Evolutionary conservation across 1,140 invertebrate species (phyloP), one percentile per base, ranked within the genome.

Genomic region (Vanessa tameamea): DNA sequence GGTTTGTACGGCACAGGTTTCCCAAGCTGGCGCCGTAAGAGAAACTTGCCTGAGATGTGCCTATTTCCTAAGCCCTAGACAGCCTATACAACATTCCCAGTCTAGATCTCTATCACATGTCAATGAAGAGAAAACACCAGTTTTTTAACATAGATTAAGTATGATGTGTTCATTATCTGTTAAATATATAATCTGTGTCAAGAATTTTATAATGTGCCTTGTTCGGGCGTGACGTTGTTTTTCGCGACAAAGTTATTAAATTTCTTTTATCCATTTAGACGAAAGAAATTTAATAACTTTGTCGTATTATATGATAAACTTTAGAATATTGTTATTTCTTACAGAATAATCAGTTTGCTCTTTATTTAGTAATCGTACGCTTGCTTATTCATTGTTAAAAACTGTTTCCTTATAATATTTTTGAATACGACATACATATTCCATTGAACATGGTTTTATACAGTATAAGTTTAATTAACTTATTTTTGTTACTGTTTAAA

Each of bases 11-110:
- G 55, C 50, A 53, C 69, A 12, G 26, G 70, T 64, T 61, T 72
- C 47, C 51, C 51, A 72, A 72, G 55, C 55, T 53, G 80, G 80
- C 78, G 80, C 80, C 80, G 64, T 37, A 68, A 69, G 76, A 79
- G 80, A 82, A 82, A 82, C 78, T 82, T 61, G 69, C 69, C 53
- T 65, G 47, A 51, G 53, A 68, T 72, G 72, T 43, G 72, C 76
- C 37, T 65, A 59, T 68, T 77, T 70, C 72, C 72, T 66, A 64
- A 68, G 68, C 68, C 51, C 51, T 55, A 55, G 66, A 68, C 51
- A 68, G 51, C 43, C 53, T 3, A 48, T 26, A 57, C 74, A 16
- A 47, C 76, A 72, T 72, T 73, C 70, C 70, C n/a, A 26, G 51
- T 64, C 72, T 59, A 72, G 75, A 72, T 76, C 71, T 72, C 65